phyloP scores from a whole-genome alignment of 2,888 invertebrate genomes.

The Troides helena region DNA sequence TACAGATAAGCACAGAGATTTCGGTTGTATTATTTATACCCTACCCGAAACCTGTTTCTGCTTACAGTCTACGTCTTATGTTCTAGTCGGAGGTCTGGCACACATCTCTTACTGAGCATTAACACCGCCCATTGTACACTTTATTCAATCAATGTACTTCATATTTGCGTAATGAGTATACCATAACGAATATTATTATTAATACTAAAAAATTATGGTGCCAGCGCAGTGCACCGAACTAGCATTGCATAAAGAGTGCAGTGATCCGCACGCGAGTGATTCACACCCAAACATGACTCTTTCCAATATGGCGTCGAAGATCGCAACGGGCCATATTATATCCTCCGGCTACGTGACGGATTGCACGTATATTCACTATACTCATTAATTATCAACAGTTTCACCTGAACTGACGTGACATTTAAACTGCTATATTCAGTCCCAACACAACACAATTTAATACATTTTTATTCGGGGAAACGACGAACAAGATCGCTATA shows the following conservation, averaged over 20 bases:
- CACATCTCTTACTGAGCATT: too few relatives aligned
- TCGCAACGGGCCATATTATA: conserved; percentile 39
- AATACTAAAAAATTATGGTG: conserved; percentile 4
- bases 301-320: conserved; percentile 45
- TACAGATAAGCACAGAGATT: too few relatives aligned
- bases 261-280: conserved; percentile 41
- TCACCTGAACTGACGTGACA: conserved; percentile 4
- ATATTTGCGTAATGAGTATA: too few relatives aligned
- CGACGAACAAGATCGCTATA: too few relatives aligned
- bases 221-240: conserved; percentile 28
- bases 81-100: too few relatives aligned
- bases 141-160: too few relatives aligned
- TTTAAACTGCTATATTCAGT: neutral
- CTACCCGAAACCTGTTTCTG: too few relatives aligned
- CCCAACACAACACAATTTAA: conserved; percentile 1
- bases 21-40: too few relatives aligned
- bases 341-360: conserved; percentile 45
- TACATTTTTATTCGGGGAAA: neutral
- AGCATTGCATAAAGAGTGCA: conserved; percentile 36
- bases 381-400: conserved; percentile 18
- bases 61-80: too few relatives aligned
- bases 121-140: too few relatives aligned
- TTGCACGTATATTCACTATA: conserved; percentile 39
- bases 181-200: too few relatives aligned
- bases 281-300: conserved; percentile 46